Conservation (phyloP, 2,888 invertebrate genomes). For the Drosophila kuntzei region DNA sequence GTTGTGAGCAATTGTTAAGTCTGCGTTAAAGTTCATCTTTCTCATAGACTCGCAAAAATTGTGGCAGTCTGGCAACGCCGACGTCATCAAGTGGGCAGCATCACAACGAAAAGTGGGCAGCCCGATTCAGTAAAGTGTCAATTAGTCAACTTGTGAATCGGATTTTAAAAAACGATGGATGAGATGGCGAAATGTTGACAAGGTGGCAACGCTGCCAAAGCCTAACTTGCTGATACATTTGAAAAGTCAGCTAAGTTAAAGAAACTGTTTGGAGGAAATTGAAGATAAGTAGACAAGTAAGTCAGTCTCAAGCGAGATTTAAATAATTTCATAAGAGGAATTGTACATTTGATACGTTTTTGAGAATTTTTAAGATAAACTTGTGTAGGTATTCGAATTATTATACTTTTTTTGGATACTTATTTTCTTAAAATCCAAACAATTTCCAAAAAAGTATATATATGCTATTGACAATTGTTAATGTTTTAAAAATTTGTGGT, state of each 20-base stretch:
- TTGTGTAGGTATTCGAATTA: too few species aligned
- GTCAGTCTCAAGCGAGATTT: neutral
- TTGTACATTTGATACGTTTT: too few species aligned
- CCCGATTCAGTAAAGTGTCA: neutral
- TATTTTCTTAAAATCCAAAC: too few species aligned
- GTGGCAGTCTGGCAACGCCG: neutral
- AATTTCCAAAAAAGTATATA: too few species aligned
- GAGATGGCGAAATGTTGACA: neutral
- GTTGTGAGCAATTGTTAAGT: slow-evolving; percentile 12
- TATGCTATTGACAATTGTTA: too few species aligned
- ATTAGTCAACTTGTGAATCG: neutral
- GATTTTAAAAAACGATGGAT: neutral
- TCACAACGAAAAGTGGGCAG: neutral
- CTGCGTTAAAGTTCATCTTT: slow-evolving; percentile 1
- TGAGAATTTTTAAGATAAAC: too few species aligned
- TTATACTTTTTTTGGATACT: too few species aligned
- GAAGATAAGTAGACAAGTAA: too few species aligned
- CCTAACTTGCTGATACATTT: neutral
- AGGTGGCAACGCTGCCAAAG: slow-evolving; percentile 3
- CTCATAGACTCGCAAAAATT: neutral
- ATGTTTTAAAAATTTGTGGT: too few species aligned
- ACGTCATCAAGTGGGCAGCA: slow-evolving; percentile 1
- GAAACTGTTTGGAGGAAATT: too few species aligned
- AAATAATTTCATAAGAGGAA: neutral
- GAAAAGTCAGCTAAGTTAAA: neutral